Percentiles rank a stretch among this genome's conserved stretches.
Evolutionary conservation across 2,797 vertebrate species (phyloP).

Genomic region (Enteromius unitaeniatus): DNA sequence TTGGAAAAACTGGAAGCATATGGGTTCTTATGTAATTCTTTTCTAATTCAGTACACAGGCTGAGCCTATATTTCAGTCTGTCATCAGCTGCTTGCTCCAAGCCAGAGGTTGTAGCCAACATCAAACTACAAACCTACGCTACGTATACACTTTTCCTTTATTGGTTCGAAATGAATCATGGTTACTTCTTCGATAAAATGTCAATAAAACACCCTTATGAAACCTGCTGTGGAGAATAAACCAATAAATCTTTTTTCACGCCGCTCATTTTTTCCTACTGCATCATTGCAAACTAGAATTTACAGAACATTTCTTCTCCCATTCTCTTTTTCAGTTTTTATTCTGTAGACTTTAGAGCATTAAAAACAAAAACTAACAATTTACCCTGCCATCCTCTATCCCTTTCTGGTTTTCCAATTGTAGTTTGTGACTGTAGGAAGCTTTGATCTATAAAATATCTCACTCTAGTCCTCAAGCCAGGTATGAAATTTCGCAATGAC

Average conservation of each 20-base stretch:
- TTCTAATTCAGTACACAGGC: slow-evolving; percentile 34
- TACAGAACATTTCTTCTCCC: slow-evolving; percentile 14
- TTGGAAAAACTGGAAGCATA: slow-evolving; percentile 38
- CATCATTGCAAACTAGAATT: slow-evolving; percentile 14
- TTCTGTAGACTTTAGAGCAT: neutral
- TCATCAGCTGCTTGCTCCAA: slow-evolving; percentile 6
- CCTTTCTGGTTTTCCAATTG: slow-evolving; percentile 55
- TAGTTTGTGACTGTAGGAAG: slow-evolving; percentile 32
- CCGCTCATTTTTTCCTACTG: neutral
- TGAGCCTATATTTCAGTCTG: slow-evolving; percentile 41
- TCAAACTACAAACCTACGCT: neutral
- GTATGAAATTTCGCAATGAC: slow-evolving; percentile 45
- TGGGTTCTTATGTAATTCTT: slow-evolving; percentile 21
- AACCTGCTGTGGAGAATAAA: slow-evolving; percentile 5
- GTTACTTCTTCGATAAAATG: slow-evolving; percentile 13
- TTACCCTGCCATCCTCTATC: neutral
- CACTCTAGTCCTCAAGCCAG: slow-evolving; percentile 42
- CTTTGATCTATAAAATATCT: slow-evolving; percentile 54
- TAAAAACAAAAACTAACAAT: neutral
- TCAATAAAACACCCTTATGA: slow-evolving; percentile 7
- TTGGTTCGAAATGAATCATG: slow-evolving; percentile 35
- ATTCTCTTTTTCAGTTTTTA: slow-evolving; percentile 32
- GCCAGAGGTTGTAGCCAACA: slow-evolving; percentile 13
- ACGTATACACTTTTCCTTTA: slow-evolving; percentile 18
- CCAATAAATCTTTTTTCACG: neutral